These are phyloP conservation scores for Coboldia fuscipes DNA, from an alignment of 1,140 invertebrate genomes.

Conservation along the genomic window DNA sequence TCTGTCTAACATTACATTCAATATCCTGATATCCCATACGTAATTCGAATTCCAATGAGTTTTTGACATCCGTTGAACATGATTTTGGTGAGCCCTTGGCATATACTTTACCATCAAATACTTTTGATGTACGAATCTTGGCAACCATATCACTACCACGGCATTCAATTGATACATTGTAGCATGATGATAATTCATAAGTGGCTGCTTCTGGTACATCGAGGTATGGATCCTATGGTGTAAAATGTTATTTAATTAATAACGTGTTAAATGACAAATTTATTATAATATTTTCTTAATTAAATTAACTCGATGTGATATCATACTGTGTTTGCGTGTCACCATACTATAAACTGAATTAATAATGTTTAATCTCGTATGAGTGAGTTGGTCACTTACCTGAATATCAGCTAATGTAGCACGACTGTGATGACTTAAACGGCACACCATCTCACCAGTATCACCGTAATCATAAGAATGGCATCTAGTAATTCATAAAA, in stretches of 20 bases:
- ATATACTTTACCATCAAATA: constrained; percentile 88
- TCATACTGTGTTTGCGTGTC: too few relatives aligned
- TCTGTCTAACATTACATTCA: constrained; percentile 72
- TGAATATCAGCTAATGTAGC: constrained; percentile 74
- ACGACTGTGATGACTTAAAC: constrained; percentile 73
- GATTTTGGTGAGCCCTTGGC: constrained; percentile 81
- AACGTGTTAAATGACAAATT: too few relatives aligned
- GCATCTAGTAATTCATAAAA: constrained; percentile 35
- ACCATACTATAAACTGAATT: too few relatives aligned
- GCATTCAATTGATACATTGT: constrained; percentile 85
- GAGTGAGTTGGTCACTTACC: too few relatives aligned
- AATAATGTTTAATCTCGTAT: too few relatives aligned
- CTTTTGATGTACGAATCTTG: constrained; percentile 70
- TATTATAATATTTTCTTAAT: too few relatives aligned
- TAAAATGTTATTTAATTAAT: too few relatives aligned
- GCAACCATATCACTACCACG: constrained; percentile 82
- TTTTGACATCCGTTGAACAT: constrained; percentile 68
- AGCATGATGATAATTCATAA: constrained; percentile 82
- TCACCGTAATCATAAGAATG: constrained; percentile 87
- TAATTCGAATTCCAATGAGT: constrained; percentile 66
- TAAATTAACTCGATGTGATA: too few relatives aligned
- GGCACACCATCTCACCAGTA: constrained; percentile 77
- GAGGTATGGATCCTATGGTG: constrained; percentile 57
- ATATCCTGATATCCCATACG: constrained; percentile 80
- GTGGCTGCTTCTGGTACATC: constrained; percentile 74